Conservation (phyloP, 2,888 invertebrate species). For the Chloromyia formosa region DNA sequence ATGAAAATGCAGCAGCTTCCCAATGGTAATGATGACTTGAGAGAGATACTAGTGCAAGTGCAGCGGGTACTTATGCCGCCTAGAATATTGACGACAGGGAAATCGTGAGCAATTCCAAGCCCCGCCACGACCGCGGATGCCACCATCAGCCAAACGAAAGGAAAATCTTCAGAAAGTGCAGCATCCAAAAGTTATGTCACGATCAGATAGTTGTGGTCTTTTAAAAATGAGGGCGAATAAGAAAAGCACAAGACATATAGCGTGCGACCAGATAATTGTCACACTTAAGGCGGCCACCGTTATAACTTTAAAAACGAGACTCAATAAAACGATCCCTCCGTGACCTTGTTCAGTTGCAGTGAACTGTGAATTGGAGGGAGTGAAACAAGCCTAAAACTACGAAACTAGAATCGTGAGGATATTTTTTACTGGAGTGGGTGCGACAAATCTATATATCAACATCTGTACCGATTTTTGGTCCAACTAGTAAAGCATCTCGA, state of each 20-base stretch:
- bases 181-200: constrained; percentile 35
- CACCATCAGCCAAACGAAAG: constrained; percentile 24
- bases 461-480: neutral
- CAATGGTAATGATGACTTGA: too few species aligned
- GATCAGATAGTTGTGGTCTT: neutral
- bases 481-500: neutral
- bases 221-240: constrained; percentile 22
- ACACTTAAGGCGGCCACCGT: neutral
- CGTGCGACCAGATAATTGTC: constrained; percentile 5
- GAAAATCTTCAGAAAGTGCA: constrained; percentile 40
- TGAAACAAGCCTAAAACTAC: too few species aligned
- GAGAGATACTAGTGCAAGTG: too few species aligned
- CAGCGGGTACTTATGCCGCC: neutral
- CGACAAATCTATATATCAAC: constrained; percentile 28
- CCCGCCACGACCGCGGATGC: neutral
- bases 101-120: constrained; percentile 26
- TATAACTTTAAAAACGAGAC: neutral
- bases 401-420: constrained; percentile 10
- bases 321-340: neutral
- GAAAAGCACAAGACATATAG: neutral
- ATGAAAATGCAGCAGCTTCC: neutral
- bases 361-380: too few species aligned
- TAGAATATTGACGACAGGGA: constrained; percentile 17
- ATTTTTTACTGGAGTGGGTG: constrained; percentile 15
- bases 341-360: neutral